Conservation (phyloP, 2,113 vertebrate species). For the Microcebus murinus region DNA sequence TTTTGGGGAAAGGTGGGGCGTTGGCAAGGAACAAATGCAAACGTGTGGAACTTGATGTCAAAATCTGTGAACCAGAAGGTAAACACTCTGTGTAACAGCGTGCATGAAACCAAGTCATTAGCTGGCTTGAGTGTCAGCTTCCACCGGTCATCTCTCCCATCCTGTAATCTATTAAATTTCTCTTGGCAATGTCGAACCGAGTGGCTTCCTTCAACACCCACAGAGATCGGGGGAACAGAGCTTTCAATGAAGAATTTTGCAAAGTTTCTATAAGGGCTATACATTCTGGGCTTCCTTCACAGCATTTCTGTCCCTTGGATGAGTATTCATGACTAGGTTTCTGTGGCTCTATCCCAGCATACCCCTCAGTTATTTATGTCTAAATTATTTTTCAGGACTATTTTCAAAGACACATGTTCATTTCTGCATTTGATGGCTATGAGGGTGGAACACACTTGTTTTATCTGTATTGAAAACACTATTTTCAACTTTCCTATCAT, state of each 20-base stretch:
- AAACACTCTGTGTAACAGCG: accelerated
- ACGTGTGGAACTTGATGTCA: not conserved
- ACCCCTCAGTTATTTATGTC: not conserved
- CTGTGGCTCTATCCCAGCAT: not conserved
- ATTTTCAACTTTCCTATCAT: not conserved
- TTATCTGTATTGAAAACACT: not conserved
- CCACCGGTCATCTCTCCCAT: accelerated
- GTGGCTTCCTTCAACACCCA: not conserved
- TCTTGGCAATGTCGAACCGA: not conserved
- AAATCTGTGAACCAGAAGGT: not conserved
- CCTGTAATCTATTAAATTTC: not conserved
- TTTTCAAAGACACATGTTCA: not conserved
- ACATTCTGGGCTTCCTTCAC: accelerated
- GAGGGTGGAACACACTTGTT: not conserved
- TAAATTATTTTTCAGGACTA: not conserved
- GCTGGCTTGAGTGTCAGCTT: accelerated
- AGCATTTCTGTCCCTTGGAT: not conserved
- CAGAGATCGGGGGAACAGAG: not conserved
- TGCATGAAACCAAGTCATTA: accelerated
- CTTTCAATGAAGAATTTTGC: not conserved
- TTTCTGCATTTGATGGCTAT: not conserved
- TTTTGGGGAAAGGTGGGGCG: not conserved
- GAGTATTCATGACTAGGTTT: not conserved
- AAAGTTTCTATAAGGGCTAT: not conserved
- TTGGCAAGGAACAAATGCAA: not conserved